These are phyloP conservation scores for Rotaria socialis DNA, from an alignment of 2,888 invertebrate genomes.

Conservation along the genomic window DNA sequence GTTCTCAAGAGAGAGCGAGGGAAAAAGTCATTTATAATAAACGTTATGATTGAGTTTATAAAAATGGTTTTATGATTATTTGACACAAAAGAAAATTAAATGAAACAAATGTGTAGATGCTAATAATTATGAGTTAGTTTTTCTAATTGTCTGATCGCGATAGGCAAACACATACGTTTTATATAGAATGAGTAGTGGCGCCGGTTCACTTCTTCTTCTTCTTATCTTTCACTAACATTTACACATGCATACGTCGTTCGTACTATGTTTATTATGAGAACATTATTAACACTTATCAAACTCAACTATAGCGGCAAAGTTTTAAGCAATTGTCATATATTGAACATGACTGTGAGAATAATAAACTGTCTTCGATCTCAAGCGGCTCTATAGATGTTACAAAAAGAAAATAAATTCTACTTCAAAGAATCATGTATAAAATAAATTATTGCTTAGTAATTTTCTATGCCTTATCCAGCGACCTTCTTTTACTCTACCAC, in stretches of 20 bases:
- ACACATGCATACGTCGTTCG: background rate
- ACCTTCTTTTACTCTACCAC: background rate
- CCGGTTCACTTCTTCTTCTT: background rate
- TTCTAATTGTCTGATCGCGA: background rate
- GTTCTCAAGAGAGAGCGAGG: background rate
- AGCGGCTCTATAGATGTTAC: background rate
- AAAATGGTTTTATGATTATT: background rate
- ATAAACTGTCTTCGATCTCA: background rate
- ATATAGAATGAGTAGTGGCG: background rate
- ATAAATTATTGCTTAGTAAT: background rate
- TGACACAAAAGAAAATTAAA: background rate
- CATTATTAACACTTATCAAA: constrained; percentile 29
- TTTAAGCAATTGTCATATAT: background rate
- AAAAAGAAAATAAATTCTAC: constrained; percentile 4
- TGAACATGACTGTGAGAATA: constrained; percentile 18
- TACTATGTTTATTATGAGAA: constrained; percentile 1
- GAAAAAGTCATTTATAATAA: background rate
- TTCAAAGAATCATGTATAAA: background rate
- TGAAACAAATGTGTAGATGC: too few species aligned
- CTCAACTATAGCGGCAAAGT: background rate
- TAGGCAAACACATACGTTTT: background rate
- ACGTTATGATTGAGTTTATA: background rate
- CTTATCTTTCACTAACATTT: constrained; percentile 1
- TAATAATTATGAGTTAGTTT: background rate
- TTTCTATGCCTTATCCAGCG: background rate